Evolutionary conservation across 2,797 vertebrate species (phyloP), one percentile per base, ranked within the genome.

Genomic region (Cossypha polioptera): DNA sequence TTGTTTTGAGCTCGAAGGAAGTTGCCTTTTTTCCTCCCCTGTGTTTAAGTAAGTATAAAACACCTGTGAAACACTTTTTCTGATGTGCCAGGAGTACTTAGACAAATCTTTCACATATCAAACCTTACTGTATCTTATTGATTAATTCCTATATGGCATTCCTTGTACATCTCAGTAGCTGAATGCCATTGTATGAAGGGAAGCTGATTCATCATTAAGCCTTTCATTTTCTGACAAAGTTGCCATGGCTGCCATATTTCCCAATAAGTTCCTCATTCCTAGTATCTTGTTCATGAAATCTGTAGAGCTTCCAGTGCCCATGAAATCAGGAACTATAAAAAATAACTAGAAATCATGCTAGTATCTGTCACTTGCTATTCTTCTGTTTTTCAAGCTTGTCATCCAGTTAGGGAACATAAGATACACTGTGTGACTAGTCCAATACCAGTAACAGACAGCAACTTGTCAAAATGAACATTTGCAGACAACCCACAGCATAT

Each of bases 391-490:
- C 94, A 96, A 95, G 93, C 80, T 95, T 96, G 94, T 97, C 93
- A 95, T 86, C 83, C 94, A 93, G 86, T 93, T 93, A 95, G 86
- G 63, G 95, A 95, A 95, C 83, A 93, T 83, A 75, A 95, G 73
- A 96, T 75, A 94, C 85, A 68, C 58, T 77, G 76, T 95, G 91
- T 96, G 94, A 96, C 73, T 94, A 91, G 95, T 96, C 95, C 96
- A 96, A 92, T 90, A 96, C 90, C 85, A 95, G 79, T 94, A 95
- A 96, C 95, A 96, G 96, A 96, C 93, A 96, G 93, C 90, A 90
- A 80, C 90, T 95, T 96, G 96, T 96, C 96, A 96, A 95, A 95
- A 94, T 95, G 91, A 96, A 96, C 96, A 96, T 96, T 96, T 96
- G 94, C 91, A 95, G 94, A 88, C 96, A 96, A 77, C 95, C 90